Conservation (phyloP, 1,140 invertebrate species). For the Drosophila prosaltans region DNA sequence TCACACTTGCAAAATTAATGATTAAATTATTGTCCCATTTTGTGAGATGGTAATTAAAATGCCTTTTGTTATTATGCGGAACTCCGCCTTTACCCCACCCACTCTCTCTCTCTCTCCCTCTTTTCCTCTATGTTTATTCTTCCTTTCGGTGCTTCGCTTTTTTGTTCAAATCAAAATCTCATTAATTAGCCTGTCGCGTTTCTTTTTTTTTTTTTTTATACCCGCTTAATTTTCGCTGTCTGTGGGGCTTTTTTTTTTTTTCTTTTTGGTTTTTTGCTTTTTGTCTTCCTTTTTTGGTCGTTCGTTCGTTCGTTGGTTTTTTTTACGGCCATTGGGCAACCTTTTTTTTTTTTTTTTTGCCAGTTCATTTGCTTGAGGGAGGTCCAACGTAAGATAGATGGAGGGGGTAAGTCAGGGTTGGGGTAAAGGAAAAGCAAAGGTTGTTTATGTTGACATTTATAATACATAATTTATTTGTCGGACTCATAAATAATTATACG, state of each 20-base stretch:
- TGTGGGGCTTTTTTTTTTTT: background rate
- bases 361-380: background rate
- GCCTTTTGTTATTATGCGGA: constrained; percentile 8
- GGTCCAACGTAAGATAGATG: background rate
- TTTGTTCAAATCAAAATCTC: constrained; percentile 62
- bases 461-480: constrained; percentile 43
- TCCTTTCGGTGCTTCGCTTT: background rate
- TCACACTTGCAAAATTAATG: constrained; percentile 35
- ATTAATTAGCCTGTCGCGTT: constrained; percentile 61
- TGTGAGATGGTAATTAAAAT: constrained; percentile 42
- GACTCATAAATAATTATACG: constrained; percentile 53
- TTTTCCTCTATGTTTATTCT: background rate
- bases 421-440: background rate
- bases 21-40: constrained; percentile 42
- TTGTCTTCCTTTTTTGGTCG: background rate
- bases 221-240: constrained; percentile 4
- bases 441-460: constrained; percentile 64
- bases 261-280: background rate
- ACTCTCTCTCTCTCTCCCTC: background rate
- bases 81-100: background rate
- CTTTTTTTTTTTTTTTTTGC: too few species aligned
- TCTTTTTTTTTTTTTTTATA: background rate
- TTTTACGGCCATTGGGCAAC: background rate
- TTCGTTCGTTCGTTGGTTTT: too few species aligned
- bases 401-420: background rate